Base-by-base conservation (phyloP, 2,888 invertebrate species). In the Mongoloraphidia duomilia region DNA sequence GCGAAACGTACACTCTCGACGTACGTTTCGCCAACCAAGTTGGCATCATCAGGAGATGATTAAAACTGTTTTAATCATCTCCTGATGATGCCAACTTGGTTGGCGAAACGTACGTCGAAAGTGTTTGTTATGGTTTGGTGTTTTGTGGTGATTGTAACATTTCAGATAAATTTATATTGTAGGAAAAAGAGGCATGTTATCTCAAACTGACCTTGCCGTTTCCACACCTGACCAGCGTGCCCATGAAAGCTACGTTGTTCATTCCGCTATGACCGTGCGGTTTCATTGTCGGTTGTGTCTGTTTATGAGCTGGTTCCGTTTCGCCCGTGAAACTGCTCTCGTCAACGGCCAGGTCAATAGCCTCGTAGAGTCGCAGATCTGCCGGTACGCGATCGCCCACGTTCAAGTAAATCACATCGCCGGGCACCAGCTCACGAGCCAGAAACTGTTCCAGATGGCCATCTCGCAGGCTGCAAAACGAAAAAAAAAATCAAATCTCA, bases 301-400 rank as follows among this genome's bases (percentile, higher is more conserved):
- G 80, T 68, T 93, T 93, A 38, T 72, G 72, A 0, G 89, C 84
- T 12, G 98, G 96, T 63, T 96, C 93, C 0, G 95, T 95, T 71
- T 99, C 98, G 5, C 98, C 98, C 0, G 98, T 98, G 66, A 99
- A 96, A 56, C 94, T 94, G 46, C 95, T 95, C 71, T 98, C 98
- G 67, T 98, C 98, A 44, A 99, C 85, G 4, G 89, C 84, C 54
- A 98, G 73, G 69, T 96, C 96, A 11, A 84, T 80, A 1, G 92
- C 80, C 65, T 96, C 94, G 65, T 87, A 87, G n/a, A 99, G 76
- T 36, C 98, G 76, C 36, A 97, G 71, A 72, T 98, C 98, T 1
- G 97, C 98, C 8, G 98, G 97, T 41, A 98, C 93, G 47, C 95
- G 74, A 69, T 98, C 97, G 10, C 98, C 98, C 37, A 96, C 84